These are phyloP conservation scores for Nesidiocoris tenuis DNA, from an alignment of 2,888 invertebrate genomes.

Conservation along the genomic window DNA sequence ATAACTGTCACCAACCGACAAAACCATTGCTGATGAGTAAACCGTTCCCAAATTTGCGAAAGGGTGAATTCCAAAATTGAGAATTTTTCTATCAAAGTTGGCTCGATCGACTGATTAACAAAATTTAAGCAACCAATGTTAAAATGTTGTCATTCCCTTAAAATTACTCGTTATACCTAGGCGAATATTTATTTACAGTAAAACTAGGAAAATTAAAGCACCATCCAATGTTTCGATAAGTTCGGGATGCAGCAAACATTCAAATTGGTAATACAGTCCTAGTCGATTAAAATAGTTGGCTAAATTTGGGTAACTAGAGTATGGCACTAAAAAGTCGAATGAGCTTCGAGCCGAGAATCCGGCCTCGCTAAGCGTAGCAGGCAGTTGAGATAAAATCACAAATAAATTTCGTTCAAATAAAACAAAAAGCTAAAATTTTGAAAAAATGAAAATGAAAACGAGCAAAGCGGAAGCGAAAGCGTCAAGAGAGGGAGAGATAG, in stretches of 20 bases:
- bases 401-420: background rate
- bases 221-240: background rate
- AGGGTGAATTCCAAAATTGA: background rate
- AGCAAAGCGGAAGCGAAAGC: constrained; percentile 23
- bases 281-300: background rate
- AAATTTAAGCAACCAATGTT: background rate
- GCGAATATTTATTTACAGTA: background rate
- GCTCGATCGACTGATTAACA: too few relatives aligned
- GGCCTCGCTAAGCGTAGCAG: background rate
- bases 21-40: background rate
- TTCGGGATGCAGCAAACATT: background rate
- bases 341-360: background rate
- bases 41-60: background rate
- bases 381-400: background rate
- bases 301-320: background rate
- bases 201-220: background rate
- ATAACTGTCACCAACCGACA: background rate
- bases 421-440: background rate
- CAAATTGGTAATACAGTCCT: background rate
- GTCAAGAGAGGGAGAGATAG: constrained; percentile 1
- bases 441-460: background rate
- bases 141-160: background rate
- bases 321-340: background rate
- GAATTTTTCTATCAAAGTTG: background rate
- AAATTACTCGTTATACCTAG: too few relatives aligned